These are phyloP conservation scores for Pyrrhosoma nymphula DNA, from an alignment of 2,888 invertebrate species.

Conservation along the genomic window DNA sequence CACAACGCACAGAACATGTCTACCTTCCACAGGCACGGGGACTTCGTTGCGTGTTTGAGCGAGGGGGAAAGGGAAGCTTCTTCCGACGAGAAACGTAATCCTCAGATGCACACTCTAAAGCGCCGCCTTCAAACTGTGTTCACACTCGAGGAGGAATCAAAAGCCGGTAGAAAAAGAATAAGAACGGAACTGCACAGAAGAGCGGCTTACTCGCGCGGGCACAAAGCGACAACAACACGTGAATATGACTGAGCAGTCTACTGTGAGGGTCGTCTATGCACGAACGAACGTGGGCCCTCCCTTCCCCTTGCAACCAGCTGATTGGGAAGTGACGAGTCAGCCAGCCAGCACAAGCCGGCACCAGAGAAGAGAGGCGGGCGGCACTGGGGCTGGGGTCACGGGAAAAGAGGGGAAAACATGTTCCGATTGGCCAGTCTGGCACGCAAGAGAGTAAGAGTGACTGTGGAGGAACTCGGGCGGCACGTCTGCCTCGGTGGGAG, in stretches of 20 bases:
- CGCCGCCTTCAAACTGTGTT: neutral
- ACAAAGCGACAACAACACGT: neutral
- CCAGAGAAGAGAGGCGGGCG: neutral
- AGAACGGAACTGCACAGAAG: neutral
- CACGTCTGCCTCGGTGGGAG: neutral
- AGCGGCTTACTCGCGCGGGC: neutral
- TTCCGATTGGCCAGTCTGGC: constrained; percentile 51
- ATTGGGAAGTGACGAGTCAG: neutral
- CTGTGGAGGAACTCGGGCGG: constrained; percentile 23
- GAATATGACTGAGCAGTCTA: neutral
- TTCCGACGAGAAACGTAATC: neutral
- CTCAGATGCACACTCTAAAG: neutral
- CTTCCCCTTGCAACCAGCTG: neutral
- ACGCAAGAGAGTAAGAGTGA: neutral
- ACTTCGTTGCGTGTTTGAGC: neutral
- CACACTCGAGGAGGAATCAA: neutral
- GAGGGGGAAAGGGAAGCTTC: too few relatives aligned
- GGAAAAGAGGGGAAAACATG: constrained; percentile 11
- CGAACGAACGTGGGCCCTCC: neutral
- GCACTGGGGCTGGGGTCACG: neutral
- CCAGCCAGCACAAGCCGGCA: neutral
- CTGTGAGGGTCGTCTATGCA: neutral
- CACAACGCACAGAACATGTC: neutral
- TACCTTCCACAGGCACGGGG: neutral
- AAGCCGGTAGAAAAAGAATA: neutral